phyloP scores from a whole-genome alignment of 1,140 invertebrate species.

The Sitodiplosis mosellana region DNA sequence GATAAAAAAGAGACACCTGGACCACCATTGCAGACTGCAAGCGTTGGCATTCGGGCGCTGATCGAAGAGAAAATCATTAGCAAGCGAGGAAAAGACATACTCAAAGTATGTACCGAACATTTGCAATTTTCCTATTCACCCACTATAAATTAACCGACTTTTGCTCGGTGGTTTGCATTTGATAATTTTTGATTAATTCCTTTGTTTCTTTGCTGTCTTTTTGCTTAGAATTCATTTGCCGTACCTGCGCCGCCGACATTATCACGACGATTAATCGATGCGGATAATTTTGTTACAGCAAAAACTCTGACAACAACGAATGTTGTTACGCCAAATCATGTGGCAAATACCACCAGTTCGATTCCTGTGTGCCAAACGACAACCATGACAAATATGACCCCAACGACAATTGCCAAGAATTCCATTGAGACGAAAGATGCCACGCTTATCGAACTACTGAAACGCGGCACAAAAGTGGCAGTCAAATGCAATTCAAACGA shows the following conservation, averaged over 20 bases:
- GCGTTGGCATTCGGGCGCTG: conserved; percentile 65
- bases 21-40: conserved; percentile 70
- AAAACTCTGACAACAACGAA: conserved; percentile 8
- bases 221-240: conserved; percentile 18
- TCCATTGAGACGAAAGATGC: conserved; percentile 28
- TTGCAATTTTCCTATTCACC: too few species aligned
- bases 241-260: conserved; percentile 21
- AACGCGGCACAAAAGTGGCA: conserved; percentile 48
- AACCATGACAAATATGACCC: conserved; percentile 15
- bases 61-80: conserved; percentile 87
- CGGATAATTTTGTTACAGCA: conserved; percentile 20
- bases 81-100: conserved; percentile 33
- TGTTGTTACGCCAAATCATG: conserved; percentile 1
- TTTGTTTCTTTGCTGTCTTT: neutral
- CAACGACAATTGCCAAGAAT: conserved; percentile 3
- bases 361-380: conserved; percentile 15
- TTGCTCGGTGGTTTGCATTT: too few species aligned
- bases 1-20: conserved; percentile 66
- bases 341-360: conserved; percentile 9
- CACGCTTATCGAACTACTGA: conserved; percentile 37
- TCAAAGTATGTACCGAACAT: neutral
- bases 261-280: conserved; percentile 18
- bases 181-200: too few species aligned
- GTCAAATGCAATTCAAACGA: conserved; percentile 28
- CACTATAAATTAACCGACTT: too few species aligned